Conservation (phyloP, 1,140 invertebrate genomes). For the Eulimnadia texana region DNA sequence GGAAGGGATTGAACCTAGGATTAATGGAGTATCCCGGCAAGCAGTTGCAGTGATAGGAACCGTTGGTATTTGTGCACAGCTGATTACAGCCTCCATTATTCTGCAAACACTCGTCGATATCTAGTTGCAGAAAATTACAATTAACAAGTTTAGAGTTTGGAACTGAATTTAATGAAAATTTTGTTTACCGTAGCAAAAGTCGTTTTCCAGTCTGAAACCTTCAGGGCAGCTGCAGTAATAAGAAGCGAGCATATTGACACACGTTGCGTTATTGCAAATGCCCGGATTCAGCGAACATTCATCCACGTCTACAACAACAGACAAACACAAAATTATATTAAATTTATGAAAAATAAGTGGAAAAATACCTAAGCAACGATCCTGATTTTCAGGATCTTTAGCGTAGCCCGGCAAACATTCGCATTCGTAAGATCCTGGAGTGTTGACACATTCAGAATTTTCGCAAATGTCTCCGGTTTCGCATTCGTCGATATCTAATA, state of each 20-base stretch:
- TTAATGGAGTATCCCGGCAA: constrained; percentile 26
- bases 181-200: constrained; percentile 37
- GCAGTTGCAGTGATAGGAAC: constrained; percentile 29
- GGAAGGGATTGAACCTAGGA: constrained; percentile 19
- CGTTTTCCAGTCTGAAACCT: constrained; percentile 39
- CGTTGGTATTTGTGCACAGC: constrained; percentile 28
- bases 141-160: background rate
- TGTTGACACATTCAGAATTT: constrained; percentile 28
- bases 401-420: constrained; percentile 36
- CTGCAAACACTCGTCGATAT: constrained; percentile 28
- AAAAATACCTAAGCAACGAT: constrained; percentile 20
- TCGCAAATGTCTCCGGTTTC: constrained; percentile 24
- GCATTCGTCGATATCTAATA: constrained; percentile 56
- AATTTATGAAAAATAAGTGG: too few relatives aligned
- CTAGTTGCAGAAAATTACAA: constrained; percentile 15
- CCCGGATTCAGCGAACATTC: constrained; percentile 22
- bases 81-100: constrained; percentile 30
- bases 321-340: too few relatives aligned
- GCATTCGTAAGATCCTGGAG: constrained; percentile 24
- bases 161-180: constrained; percentile 23
- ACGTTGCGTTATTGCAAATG: constrained; percentile 27
- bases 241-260: constrained; percentile 58
- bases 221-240: constrained; percentile 61
- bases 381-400: constrained; percentile 24
- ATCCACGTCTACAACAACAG: constrained; percentile 28